Base-by-base conservation (phyloP, 2,113 vertebrate genomes). In the Eubucco bourcierii region DNA sequence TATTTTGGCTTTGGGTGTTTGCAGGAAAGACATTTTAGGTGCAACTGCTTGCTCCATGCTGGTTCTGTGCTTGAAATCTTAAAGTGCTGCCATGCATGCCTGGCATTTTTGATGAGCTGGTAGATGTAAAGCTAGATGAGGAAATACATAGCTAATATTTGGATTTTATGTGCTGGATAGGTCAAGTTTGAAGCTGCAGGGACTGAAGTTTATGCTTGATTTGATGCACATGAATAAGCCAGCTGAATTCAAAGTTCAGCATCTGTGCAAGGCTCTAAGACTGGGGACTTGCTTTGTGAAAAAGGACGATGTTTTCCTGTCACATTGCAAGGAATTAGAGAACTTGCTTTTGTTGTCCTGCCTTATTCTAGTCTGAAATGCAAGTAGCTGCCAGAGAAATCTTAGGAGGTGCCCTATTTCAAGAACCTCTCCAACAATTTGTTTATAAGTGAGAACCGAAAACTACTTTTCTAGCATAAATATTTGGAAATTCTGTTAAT, bases 161-260 rank as follows among this genome's bases (percentile, higher is more conserved):
- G 53, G 58, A 83, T 77, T 96, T 83, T 56, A 58, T 47, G 78
- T 86, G 50, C 74, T 72, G 37, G 34, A 79, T 90, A 95, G 76
- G 82, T 91, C 88, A 88, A 39, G 53, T 93, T 93, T 92, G 80
- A 93, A 94, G 66, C 94, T 92, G n/a, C 50, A 37, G 88, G 77
- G 88, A 92, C 83, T 88, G 66, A 72, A 87, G 63, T 95, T 94
- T 84, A 81, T 79, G 80, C 92, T 84, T 92, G 86, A 84, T 94
- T 84, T 88, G 83, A 81, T 95, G 88, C 77, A 90, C 55, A 78
- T 10, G 39, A 84, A 8, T 78, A 86, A 94, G 55, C 58, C 88
- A 75, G 52, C 55, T 88, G 83, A 84, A 95, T 96, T 90, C 63
- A 88, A 95, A 94, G 88, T 94, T 95, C 91, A 94, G 85, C 87